A percentile compares a stretch with the other conserved stretches of the same genome.
Evolutionary conservation across 2,797 vertebrate genomes (phyloP).

Genomic region (Phylloscopus collybita): DNA sequence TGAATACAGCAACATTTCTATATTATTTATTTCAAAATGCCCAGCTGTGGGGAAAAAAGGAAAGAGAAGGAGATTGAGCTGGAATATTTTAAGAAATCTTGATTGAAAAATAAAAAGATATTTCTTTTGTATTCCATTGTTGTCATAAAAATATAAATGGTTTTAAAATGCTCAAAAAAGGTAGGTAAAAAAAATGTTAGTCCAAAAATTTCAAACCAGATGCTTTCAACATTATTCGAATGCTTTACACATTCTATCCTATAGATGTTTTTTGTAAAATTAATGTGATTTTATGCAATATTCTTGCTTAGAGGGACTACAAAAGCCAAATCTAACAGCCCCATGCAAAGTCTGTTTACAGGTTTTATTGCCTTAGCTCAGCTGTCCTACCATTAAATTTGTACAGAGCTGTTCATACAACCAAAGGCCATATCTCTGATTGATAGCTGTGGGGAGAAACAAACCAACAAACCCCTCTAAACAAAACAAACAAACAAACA

Average conservation of each 20-base stretch:
- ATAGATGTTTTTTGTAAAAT: not conserved
- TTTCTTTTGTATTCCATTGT: not conserved
- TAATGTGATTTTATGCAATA: not conserved
- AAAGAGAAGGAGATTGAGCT: not conserved
- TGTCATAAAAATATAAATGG: not conserved
- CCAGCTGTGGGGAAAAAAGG: not conserved
- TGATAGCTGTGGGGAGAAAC: not conserved
- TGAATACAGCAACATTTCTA: not conserved
- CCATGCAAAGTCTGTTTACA: not conserved
- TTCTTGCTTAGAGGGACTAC: not conserved
- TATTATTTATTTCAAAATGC: not conserved
- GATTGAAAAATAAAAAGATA: not conserved
- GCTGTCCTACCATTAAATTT: not conserved
- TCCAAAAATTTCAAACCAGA: not conserved
- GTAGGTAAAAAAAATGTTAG: not conserved
- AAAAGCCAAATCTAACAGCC: not conserved
- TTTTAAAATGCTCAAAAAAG: not conserved
- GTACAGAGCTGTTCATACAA: not conserved
- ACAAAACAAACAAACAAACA: not conserved
- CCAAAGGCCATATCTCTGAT: not conserved
- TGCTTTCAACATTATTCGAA: not conserved
- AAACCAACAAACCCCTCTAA: not conserved
- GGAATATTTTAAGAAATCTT: not conserved
- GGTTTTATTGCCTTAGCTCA: slow-evolving; percentile 9
- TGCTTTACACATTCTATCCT: not conserved